phyloP scores from a whole-genome alignment of 1,140 invertebrate species.

The Diuraphis noxia region DNA sequence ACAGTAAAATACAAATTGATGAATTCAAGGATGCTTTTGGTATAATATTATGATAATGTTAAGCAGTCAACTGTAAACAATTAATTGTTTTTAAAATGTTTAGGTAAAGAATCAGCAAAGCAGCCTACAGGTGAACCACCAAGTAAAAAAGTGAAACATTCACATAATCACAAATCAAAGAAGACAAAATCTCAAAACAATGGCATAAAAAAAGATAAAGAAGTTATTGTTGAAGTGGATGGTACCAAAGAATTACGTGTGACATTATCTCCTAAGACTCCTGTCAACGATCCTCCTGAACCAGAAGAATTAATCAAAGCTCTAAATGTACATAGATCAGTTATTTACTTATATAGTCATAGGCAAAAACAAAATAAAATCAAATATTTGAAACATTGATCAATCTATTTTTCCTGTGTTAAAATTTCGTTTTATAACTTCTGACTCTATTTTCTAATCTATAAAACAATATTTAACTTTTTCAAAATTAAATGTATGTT shows the following conservation, averaged over 20 bases:
- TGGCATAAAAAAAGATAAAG: constrained; percentile 59
- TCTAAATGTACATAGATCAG: constrained; percentile 63
- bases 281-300: constrained; percentile 83
- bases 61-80: background rate
- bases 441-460: background rate
- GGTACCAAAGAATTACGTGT: constrained; percentile 74
- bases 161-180: constrained; percentile 55
- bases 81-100: background rate
- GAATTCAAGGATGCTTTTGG: constrained; percentile 71
- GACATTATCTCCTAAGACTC: constrained; percentile 75
- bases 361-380: background rate
- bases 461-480: background rate
- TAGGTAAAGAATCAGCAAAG: constrained; percentile 25
- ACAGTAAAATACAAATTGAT: constrained; percentile 75
- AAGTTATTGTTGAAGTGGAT: constrained; percentile 66
- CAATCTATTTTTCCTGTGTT: background rate
- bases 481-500: background rate
- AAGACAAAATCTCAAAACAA: constrained; percentile 59
- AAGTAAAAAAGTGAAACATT: constrained; percentile 55
- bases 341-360: background rate
- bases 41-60: constrained; percentile 40
- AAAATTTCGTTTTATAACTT: background rate
- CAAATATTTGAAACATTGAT: background rate
- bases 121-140: constrained; percentile 51
- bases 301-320: constrained; percentile 85